Evolutionary conservation across 1,140 invertebrate genomes (phyloP).

Genomic region (Aphaenogaster ashmeadi): DNA sequence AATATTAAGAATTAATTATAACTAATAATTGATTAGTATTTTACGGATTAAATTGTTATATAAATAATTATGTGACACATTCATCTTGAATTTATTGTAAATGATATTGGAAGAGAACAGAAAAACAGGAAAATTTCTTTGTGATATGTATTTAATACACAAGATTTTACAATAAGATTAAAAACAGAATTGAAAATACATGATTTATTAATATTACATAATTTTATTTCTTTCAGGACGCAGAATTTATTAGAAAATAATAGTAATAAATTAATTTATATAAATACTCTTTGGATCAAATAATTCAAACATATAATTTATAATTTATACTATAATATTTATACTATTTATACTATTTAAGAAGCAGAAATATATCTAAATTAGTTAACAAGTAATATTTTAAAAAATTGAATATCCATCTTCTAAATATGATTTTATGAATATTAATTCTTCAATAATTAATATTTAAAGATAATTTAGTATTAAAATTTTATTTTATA

Average conservation of each 20-base stretch:
- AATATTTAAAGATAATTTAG: no score
- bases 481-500: no score
- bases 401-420: no score
- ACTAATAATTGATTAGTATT: neutral
- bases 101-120: neutral
- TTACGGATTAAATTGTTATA: no score
- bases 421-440: no score
- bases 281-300: neutral
- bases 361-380: no score
- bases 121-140: neutral
- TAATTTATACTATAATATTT: no score
- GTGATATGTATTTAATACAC: neutral
- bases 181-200: neutral
- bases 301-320: neutral
- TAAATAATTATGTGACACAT: neutral
- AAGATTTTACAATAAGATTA: neutral
- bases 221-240: neutral
- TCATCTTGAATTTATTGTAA: neutral
- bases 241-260: neutral
- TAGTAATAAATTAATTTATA: neutral
- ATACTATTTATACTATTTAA: no score
- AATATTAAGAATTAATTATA: neutral
- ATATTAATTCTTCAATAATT: no score
- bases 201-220: constrained; percentile 8
- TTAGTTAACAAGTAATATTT: no score